Evolutionary conservation across 2,888 invertebrate genomes (phyloP), one percentile per base, ranked within the genome.

Genomic region (Ormyrus labotus): DNA sequence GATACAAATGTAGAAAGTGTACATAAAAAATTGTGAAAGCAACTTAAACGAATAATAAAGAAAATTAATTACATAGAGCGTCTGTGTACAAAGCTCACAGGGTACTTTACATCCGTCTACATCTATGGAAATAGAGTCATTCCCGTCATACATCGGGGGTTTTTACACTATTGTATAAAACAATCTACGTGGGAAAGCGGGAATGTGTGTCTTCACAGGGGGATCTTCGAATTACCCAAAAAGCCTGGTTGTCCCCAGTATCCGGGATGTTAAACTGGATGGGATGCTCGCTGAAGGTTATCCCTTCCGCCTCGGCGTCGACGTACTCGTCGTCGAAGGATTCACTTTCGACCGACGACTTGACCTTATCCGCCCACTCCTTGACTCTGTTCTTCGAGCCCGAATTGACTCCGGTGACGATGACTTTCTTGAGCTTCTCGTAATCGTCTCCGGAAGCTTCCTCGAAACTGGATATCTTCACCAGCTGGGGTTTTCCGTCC

Each of bases 211-310:
- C 19, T 19, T 19, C 19, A 19, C 19, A 19, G 74, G 63, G 61
- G 80, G 76, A 71, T 76, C 72, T 69, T 81, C 63, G 77, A 80
- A 84, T 89, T 91, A 91, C 90, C 90, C 90, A 90, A 85, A 90
- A 90, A 80, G 90, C 87, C 83, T 88, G 85, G 84, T 85, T 87
- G 67, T 86, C 84, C 80, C 86, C 87, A 73, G 85, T 81, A 84
- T 87, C 87, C 74, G 90, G 87, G 82, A 88, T 87, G 75, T 85
- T 82, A 84, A 87, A 89, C 76, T 88, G 85, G 78, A 89, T 90
- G 45, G 88, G 87, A 68, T 82, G 81, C 50, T 85, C 80, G 53
- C 65, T 47, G 50, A 68, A 47, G 3, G 50, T 53, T 5, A 65
- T n/a, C 6, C 72, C 82, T 11, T 84, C 85, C 67, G 87, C 87